Evolutionary conservation across 2,888 invertebrate species (phyloP), one percentile per base, ranked within the genome.

Genomic region (Schrankia costaestrigalis): DNA sequence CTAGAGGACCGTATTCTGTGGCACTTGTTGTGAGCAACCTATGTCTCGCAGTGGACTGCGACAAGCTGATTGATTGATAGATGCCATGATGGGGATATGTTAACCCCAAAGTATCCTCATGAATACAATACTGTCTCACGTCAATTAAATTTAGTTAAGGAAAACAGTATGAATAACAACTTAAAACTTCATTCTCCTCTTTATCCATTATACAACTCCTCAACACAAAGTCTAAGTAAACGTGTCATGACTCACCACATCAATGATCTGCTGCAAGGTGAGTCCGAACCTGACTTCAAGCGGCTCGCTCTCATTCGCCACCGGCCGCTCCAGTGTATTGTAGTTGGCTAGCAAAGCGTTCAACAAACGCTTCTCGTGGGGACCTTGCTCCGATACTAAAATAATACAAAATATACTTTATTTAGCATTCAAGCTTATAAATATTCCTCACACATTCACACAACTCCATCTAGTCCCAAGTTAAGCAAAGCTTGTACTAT

Each of bases 191-290:
- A 12, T 21, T 6, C 12, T n/a, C 10, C 12, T n/a, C n/a, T 12
- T 11, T 21, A 22, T 15, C 24, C 14, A 10, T 21, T 12, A 23
- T 12, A 3, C 2, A 3, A 30, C n/a, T 35, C 56, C 47, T 41
- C 46, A 51, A 35, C 41, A 49, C 53, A 48, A 38, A 31, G 28
- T 8, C n/a, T 3, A 2, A 40, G 26, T 11, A 23, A 22, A 43
- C 28, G 28, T 30, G 30, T 21, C 13, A 3, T 15, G 40, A 93
- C 96, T 94, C 88, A 97, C 96, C 94, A 97, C 96, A 85, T 97
- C 96, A 76, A 97, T 96, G 78, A 97, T 96, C 88, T 97, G 96
- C 86, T 96, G 96, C 66, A 97, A 84, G 46, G 96, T 96, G 77
- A 97, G 92, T 66, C 96, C 96, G 82, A 97, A 97, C 80, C 93